Percentiles rank a stretch among this genome's conserved stretches.
These are phyloP conservation scores for Lordiphosa mommai DNA, from an alignment of 1,140 invertebrate genomes.

Conservation along the genomic window DNA sequence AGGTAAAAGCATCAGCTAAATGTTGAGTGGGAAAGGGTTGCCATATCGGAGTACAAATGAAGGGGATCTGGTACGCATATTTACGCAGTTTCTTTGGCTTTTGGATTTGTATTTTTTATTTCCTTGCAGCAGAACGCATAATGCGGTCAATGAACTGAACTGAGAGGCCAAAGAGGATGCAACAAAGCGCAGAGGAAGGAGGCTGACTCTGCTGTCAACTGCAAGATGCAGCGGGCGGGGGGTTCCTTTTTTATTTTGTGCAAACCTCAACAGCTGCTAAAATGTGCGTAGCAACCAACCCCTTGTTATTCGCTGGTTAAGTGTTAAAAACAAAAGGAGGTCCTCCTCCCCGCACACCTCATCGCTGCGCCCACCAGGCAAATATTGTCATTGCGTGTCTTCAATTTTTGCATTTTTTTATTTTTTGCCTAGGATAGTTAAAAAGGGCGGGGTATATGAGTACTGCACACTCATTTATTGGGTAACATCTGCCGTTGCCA, in stretches of 20 bases:
- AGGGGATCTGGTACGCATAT: constrained; percentile 3
- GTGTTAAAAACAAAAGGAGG: constrained; percentile 60
- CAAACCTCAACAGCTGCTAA: constrained; percentile 55
- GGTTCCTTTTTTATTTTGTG: constrained; percentile 4
- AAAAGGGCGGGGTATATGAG: neutral
- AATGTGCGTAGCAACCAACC: constrained; percentile 49
- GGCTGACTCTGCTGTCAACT: constrained; percentile 37
- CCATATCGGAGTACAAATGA: neutral
- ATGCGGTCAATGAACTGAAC: constrained; percentile 53
- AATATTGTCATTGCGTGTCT: constrained; percentile 50
- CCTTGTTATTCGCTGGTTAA: constrained; percentile 19
- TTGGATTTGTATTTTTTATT: constrained; percentile 1
- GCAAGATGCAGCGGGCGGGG: constrained; percentile 13
- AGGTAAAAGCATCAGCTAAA: neutral
- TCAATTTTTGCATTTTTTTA: constrained; percentile 46
- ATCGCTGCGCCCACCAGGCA: constrained; percentile 11
- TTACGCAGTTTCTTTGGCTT: constrained; percentile 11
- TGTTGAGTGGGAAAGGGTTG: neutral
- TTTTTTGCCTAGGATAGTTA: constrained; percentile 32
- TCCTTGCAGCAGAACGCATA: constrained; percentile 26
- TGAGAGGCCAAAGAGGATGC: constrained; percentile 12
- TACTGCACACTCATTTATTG: constrained; percentile 11
- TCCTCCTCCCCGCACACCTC: constrained; percentile 1
- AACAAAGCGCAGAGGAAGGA: neutral
- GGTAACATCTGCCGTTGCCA: constrained; percentile 38